Evolutionary conservation across 1,140 invertebrate genomes (phyloP), one percentile per base, ranked within the genome.

Genomic region (Caenorhabditis tropicalis): DNA sequence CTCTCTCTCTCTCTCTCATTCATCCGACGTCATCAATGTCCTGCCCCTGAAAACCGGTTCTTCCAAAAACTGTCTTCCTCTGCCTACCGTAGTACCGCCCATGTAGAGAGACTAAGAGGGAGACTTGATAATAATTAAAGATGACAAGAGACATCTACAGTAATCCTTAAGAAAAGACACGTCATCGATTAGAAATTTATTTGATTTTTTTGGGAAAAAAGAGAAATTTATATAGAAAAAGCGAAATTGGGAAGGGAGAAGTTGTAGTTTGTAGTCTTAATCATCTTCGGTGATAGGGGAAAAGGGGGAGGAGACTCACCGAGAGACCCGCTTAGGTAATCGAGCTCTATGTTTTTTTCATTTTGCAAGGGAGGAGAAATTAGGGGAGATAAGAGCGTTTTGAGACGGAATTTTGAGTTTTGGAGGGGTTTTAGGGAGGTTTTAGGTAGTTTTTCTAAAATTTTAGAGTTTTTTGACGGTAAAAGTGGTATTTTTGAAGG

Each of bases 101-200:
- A n/a, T n/a, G n/a, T n/a, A n/a, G n/a, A n/a, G n/a, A n/a, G n/a
- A n/a, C n/a, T n/a, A n/a, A n/a, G n/a, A n/a, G n/a, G n/a, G n/a
- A n/a, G n/a, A n/a, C n/a, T 65, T 65, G 58, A 65, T 65, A 12
- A 2, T 16, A 36, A 65, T 65, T 65, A 29, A 65, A 65, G 24
- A 6, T 65, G 58, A 65, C 58, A 65, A n/a, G n/a, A n/a, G n/a
- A n/a, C n/a, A n/a, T n/a, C 5, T 65, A 65, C 58, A 33, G 58
- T 65, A 65, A 33, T 7, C 29, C 31, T 24, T 58, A 2, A 10
- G 1, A 16, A 12, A 2, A 12, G 21, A 12, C 10, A 29, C 56
- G 56, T 46, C 43, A 51, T 51, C 48, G 48, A 51, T 51, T 19
- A 51, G n/a, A 16, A 16, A 51, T 51, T 16, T 51, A 5, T 19